Base-by-base conservation (phyloP, 2,888 invertebrate species). In the Agriopis leucophaearia region DNA sequence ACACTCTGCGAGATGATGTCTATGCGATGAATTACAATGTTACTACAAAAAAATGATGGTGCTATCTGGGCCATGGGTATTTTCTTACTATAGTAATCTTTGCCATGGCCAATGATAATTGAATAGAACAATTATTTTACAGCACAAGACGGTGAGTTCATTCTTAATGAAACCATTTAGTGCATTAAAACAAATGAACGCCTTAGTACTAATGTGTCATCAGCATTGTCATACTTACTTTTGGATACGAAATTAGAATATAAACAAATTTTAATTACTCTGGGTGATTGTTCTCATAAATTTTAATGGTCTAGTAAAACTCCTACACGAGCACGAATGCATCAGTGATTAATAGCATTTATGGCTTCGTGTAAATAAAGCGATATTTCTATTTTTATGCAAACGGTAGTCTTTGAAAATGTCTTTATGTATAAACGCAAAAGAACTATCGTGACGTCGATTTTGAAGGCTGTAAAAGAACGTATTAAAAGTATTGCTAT, bases 221-320 rank as follows among this genome's bases (percentile, higher is more conserved):
- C 47, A 66, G 64, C 66, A 48, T 52, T 62, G 69, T 72, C 74
- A 73, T 74, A 74, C 61, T 69, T 72, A 64, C 65, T 73, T 75
- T 66, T 50, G 64, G 54, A 52, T 55, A 75, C 72, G 76, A 78
- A 74, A 78, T 73, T 73, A 69, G 69, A 76, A 64, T 72, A 71
- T 61, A 60, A 66, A 54, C 69, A 67, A 59, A 71, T 55, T 63
- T 68, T 76, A 78, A 79, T 78, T 81, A 74, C 69, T 56, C 40
- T 56, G 73, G 84, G 82, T 84, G 77, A 83, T 76, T 78, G 82
- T 73, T 78, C 85, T 52, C 84, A 80, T 84, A 83, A 85, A 84
- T 15, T 83, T 80, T 80, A 81, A 66, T 68, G 67, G 66, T 64
- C 42, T 44, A 47, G 42, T 68, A 73, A 76, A 52, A 42, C 51